A percentile compares a stretch with the other conserved stretches of the same genome.
Conservation (phyloP, 1,140 invertebrate species). For the Euschistus heros region DNA sequence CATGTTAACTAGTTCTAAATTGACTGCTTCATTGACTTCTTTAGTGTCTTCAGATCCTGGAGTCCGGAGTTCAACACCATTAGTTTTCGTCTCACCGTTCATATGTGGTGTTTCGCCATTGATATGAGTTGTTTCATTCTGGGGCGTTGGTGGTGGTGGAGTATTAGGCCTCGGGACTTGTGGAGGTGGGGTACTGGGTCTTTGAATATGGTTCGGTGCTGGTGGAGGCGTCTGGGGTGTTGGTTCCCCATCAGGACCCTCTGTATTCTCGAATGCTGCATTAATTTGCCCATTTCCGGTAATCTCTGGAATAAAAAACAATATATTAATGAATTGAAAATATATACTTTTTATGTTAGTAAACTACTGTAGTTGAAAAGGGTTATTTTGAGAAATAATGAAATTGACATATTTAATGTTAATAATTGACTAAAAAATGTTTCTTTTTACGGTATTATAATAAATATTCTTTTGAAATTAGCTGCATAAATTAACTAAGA, state of each 20-base stretch:
- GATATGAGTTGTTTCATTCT: background rate
- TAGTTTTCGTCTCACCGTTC: conserved; percentile 30
- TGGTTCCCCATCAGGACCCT: background rate
- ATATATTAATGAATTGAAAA: background rate
- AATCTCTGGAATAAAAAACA: conserved; percentile 19
- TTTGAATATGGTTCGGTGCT: background rate
- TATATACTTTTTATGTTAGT: background rate
- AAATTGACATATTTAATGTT: background rate
- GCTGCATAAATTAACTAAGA: too few species aligned
- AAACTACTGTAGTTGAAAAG: background rate
- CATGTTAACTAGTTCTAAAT: conserved; percentile 66
- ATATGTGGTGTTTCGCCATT: conserved; percentile 14
- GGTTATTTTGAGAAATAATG: background rate
- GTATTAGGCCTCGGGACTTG: background rate
- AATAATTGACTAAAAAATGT: too few species aligned
- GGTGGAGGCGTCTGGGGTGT: background rate
- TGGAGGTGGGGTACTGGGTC: background rate
- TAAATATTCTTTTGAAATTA: too few species aligned
- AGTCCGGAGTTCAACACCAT: conserved; percentile 23
- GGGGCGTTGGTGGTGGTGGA: background rate
- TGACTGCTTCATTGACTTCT: conserved; percentile 56
- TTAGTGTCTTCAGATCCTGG: conserved; percentile 1
- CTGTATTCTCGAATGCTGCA: conserved; percentile 23
- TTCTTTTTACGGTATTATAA: too few species aligned
- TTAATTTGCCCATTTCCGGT: conserved; percentile 24